These are phyloP conservation scores for Hybognathus amarus DNA, from an alignment of 2,797 vertebrate species.

Conservation along the genomic window DNA sequence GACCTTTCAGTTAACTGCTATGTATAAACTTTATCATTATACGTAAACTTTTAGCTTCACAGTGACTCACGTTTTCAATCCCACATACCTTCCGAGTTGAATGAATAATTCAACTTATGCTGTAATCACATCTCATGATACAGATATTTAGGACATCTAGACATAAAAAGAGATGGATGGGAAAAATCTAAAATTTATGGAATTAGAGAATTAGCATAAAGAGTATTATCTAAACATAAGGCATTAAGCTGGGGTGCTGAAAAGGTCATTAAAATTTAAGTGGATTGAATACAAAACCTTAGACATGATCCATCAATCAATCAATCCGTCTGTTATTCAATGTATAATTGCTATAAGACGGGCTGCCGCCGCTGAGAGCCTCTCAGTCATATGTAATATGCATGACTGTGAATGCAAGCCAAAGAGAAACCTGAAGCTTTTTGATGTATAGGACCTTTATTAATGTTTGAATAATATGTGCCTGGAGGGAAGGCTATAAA, in stretches of 20 bases:
- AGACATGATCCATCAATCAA: conserved; percentile 88
- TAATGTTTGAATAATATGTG: conserved; percentile 99
- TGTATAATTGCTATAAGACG: conserved; percentile 89
- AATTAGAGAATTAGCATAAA: conserved; percentile 94
- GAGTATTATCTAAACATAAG: conserved; percentile 90
- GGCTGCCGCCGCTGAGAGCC: conserved; percentile 80
- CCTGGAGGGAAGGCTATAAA: conserved; percentile 93
- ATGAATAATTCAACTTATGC: conserved; percentile 80
- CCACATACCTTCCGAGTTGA: conserved; percentile 53
- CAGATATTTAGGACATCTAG: conserved; percentile 73
- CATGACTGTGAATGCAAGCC: conserved; percentile 81
- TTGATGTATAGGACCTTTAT: conserved; percentile 96
- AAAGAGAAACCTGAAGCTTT: conserved; percentile 87
- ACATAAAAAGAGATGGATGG: conserved; percentile 84
- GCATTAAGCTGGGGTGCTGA: conserved; percentile 83
- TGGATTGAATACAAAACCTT: conserved; percentile 77
- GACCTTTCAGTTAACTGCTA: conserved; percentile 12
- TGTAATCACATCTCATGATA: conserved; percentile 84
- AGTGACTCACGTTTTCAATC: conserved; percentile 37
- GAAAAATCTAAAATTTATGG: conserved; percentile 99
- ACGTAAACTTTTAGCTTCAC: background rate
- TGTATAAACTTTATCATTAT: background rate
- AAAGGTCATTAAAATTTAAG: conserved; percentile 92
- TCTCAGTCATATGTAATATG: conserved; percentile 83
- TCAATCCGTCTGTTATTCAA: conserved; percentile 87